These are phyloP conservation scores for Cotesia chilonis DNA, from an alignment of 1,140 invertebrate species.

Conservation along the genomic window DNA sequence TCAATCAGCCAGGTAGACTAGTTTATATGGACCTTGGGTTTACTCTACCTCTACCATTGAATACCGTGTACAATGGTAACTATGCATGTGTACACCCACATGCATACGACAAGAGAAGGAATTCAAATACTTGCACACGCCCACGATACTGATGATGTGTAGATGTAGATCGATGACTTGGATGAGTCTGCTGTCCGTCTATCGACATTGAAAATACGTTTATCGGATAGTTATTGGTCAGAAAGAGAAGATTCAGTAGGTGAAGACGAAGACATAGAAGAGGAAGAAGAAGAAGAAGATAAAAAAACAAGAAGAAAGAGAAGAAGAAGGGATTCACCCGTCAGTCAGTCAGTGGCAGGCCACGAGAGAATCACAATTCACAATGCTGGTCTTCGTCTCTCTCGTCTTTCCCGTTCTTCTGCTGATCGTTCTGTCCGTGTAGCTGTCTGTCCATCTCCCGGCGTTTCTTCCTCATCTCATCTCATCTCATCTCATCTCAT, in stretches of 20 bases:
- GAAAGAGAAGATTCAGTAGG: background rate
- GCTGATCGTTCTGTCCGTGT: conserved; percentile 41
- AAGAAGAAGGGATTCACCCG: conserved; percentile 61
- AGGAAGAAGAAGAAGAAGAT: conserved; percentile 6
- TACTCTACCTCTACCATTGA: conserved; percentile 50
- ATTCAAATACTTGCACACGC: conserved; percentile 3
- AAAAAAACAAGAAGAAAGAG: conserved; percentile 30
- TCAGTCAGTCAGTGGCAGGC: conserved; percentile 63
- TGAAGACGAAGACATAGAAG: conserved; percentile 28
- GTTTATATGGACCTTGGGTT: conserved; percentile 46
- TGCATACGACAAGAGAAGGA: background rate
- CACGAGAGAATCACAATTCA: conserved; percentile 64
- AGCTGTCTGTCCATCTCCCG: conserved; percentile 49
- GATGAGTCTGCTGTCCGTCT: conserved; percentile 11
- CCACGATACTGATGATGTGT: background rate
- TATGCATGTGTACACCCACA: background rate
- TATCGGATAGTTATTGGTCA: conserved; percentile 15
- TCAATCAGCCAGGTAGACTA: conserved; percentile 65
- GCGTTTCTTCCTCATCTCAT: conserved; percentile 46
- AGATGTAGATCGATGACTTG: conserved; percentile 21
- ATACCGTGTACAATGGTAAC: background rate
- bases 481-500: conserved; percentile 33
- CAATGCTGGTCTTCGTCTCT: conserved; percentile 39
- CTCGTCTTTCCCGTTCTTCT: conserved; percentile 44
- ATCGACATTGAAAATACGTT: conserved; percentile 32